Conservation (phyloP, 2,888 invertebrate genomes). For the Antheraea assamensis region DNA sequence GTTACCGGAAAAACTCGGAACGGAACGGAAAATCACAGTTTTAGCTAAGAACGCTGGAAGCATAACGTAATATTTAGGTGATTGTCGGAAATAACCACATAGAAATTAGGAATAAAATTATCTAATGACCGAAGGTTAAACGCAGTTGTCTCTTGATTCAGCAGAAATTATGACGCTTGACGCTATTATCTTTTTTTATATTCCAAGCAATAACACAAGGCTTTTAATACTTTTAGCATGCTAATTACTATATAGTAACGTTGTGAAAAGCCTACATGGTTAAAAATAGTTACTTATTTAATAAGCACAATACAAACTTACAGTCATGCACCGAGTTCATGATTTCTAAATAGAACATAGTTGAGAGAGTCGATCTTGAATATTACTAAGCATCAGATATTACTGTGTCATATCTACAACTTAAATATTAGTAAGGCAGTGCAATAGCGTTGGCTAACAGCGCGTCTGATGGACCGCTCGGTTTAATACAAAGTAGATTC, state of each 20-base stretch:
- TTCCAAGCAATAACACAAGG: neutral
- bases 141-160: neutral
- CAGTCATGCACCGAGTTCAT: neutral
- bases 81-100: too few relatives aligned
- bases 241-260: neutral
- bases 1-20: too few relatives aligned
- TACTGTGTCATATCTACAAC: conserved; percentile 29
- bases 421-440: conserved; percentile 21
- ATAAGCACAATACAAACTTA: too few relatives aligned
- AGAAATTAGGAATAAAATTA: neutral
- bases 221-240: neutral
- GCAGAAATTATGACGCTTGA: neutral
- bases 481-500: conserved; percentile 74
- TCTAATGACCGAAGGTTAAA: neutral
- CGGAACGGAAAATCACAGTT: too few relatives aligned
- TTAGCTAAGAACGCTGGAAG: neutral
- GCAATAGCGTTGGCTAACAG: conserved; percentile 52
- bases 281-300: too few relatives aligned
- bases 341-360: too few relatives aligned
- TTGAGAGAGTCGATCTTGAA: neutral
- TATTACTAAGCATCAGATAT: conserved; percentile 13
- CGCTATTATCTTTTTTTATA: neutral
- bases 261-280: too few relatives aligned
- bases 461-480: conserved; percentile 61
- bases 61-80: neutral